Conservation (phyloP, 2,797 vertebrate species). For the Helarctos malayanus region DNA sequence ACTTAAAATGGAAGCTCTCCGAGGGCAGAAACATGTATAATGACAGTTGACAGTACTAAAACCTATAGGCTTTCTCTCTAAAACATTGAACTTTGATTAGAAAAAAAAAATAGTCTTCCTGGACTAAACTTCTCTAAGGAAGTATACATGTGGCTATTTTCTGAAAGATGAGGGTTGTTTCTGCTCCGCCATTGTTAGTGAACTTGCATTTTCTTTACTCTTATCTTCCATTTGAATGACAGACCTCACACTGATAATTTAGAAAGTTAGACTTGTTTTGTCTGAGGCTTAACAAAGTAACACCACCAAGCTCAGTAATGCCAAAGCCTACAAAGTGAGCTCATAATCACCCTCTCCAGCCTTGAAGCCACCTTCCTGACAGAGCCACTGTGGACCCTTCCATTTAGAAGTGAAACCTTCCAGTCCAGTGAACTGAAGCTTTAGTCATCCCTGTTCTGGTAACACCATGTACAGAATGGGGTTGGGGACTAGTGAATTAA, state of each 20-base stretch:
- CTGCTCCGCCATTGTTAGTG: neutral
- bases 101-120: neutral
- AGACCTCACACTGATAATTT: neutral
- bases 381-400: neutral
- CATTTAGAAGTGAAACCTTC: neutral
- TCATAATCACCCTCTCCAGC: neutral
- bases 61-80: neutral
- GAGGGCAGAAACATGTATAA: neutral
- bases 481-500: neutral
- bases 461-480: neutral
- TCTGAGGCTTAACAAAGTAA: neutral
- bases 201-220: neutral
- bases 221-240: neutral
- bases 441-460: neutral
- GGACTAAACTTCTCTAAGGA: neutral
- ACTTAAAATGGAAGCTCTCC: neutral
- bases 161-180: neutral
- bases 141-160: neutral
- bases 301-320: neutral
- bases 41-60: neutral
- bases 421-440: neutral
- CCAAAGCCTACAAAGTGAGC: neutral
- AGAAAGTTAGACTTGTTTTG: neutral
- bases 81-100: neutral
- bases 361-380: neutral